phyloP scores from a whole-genome alignment of 2,113 vertebrate species.

The Synodontis membranacea region DNA sequence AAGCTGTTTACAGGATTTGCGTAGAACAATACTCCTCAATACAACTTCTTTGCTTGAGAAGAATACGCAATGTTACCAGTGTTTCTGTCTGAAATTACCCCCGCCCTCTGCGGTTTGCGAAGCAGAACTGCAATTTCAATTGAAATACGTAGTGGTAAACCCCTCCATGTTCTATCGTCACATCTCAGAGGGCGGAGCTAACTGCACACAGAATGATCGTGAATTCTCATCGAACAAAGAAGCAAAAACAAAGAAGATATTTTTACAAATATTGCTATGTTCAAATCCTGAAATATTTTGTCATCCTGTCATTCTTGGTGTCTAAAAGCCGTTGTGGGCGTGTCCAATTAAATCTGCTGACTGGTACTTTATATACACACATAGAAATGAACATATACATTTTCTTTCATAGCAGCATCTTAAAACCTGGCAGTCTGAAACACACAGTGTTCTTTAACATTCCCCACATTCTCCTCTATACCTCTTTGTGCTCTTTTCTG shows the following conservation, averaged over 20 bases:
- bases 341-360: not conserved
- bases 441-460: slow-evolving; percentile 13
- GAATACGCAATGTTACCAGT: no score
- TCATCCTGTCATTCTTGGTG: not conserved
- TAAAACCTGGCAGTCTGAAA: slow-evolving; percentile 34
- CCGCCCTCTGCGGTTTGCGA: no score
- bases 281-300: not conserved
- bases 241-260: no score
- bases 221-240: no score
- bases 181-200: not conserved
- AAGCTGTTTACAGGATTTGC: no score
- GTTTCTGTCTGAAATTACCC: no score
- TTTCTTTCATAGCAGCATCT: slow-evolving; percentile 40
- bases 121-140: not conserved
- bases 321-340: not conserved
- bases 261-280: not conserved
- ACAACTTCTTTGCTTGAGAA: no score
- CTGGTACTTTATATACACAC: slow-evolving; percentile 10
- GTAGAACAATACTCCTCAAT: no score
- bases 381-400: not conserved
- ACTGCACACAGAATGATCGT: not conserved
- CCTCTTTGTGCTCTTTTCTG: slow-evolving; percentile 12
- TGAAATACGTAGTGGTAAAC: not conserved
- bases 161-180: not conserved
- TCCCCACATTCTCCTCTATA: not conserved